Base-by-base conservation (phyloP, 2,888 invertebrate genomes). In the Oxystoma pomonae region DNA sequence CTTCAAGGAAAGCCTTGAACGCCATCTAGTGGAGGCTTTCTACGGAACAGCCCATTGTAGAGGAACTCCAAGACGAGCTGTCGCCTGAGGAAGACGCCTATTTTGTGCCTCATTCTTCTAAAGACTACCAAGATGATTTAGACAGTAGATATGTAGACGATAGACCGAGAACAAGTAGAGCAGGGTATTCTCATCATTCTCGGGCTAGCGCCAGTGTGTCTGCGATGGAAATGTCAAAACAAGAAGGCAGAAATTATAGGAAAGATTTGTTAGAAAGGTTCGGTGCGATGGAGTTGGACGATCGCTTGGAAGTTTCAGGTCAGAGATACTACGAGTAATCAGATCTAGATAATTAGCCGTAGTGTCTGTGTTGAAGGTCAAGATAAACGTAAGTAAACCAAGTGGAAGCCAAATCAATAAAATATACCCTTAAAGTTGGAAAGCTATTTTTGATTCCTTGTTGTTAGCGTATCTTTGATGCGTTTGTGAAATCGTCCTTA, bases 1-100 rank as follows among this genome's bases (percentile, higher is more conserved):
- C 87, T 53, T 86, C 89, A 72, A 84, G 89, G 66, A 84, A 90
- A 75, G 87, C 88, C 72, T 85, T 89, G 74, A 90, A 90, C 81
- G 90, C 89, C 79, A 89, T 90, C 81, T 90, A 89, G 86, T 84
- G 81, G 80, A 80, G 81, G 80, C 80, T 80, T 73, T 79, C 80
- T 76, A 78, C 80, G 80, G 81, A 81, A 72, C 80, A 79, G 70
- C 79, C 80, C 73, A 81, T 80, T 78, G 80, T 79, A 77, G 80
- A 80, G 74, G 80, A 80, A 71, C 70, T 77, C 72, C 78, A 77
- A 72, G 78, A 78, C 74, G 79, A 79, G 61, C 73, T 77, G 67
- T 78, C 77, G 67, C 75, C 78, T 53, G 71, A 70, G 64, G 75
- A 76, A 58, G 71, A 71, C 59, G 69, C 70, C 20, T 80, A 77